A percentile compares a stretch with the other conserved stretches of the same genome.
Conservation (phyloP, 2,888 invertebrate species). For the Cryptus viduatorius region DNA sequence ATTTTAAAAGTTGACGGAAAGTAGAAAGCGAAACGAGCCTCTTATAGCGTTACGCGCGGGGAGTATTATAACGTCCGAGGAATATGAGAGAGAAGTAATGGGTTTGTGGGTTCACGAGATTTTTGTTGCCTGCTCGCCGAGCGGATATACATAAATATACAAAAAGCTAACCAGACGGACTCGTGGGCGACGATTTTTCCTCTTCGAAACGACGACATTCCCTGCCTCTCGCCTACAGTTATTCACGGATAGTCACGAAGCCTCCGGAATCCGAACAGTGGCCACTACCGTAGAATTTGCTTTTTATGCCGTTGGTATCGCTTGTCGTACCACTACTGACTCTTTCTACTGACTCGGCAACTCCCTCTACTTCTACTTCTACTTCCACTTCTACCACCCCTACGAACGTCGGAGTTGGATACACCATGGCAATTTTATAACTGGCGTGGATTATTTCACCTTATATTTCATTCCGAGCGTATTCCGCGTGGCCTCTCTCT, state of each 20-base stretch:
- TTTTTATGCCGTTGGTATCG: neutral
- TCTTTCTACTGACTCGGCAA: neutral
- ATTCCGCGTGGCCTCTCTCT: conserved; percentile 27
- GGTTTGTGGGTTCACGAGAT: conserved; percentile 40
- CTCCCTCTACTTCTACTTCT: neutral
- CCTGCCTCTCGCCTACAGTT: neutral
- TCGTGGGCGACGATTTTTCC: neutral
- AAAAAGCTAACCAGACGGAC: neutral
- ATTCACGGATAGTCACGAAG: neutral
- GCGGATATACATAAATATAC: conserved; percentile 17
- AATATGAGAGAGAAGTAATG: conserved; percentile 40
- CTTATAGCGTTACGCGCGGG: conserved; percentile 45
- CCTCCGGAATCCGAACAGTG: neutral
- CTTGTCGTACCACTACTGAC: neutral
- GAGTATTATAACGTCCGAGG: conserved; percentile 53
- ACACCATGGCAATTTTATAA: conserved; percentile 55
- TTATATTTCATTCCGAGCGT: conserved; percentile 63
- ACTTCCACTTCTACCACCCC: too few relatives aligned
- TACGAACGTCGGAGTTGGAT: neutral
- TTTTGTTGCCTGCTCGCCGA: conserved; percentile 7
- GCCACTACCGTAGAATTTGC: conserved; percentile 3
- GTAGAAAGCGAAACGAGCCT: conserved; percentile 66
- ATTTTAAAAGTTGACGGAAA: conserved; percentile 63
- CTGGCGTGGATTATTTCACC: conserved; percentile 65
- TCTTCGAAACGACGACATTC: neutral